Evolutionary conservation across 1,140 invertebrate species (phyloP), one percentile per base, ranked within the genome.

Genomic region (Orchestia grillus): DNA sequence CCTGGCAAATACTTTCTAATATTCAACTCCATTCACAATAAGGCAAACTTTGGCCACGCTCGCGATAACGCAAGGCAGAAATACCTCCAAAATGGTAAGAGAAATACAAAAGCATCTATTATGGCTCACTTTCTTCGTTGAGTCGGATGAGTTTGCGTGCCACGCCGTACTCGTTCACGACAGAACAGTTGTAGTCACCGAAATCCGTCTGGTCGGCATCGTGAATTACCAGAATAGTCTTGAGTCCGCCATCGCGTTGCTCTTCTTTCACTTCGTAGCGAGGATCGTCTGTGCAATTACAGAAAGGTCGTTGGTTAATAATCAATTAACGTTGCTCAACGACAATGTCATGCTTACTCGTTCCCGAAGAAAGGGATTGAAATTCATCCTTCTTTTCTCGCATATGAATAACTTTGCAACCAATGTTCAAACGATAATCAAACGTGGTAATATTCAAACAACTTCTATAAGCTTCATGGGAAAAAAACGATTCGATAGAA

Each of bases 181-280:
- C 99, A 87, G 99, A 98, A 97, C 99, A 99, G 97, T 99, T 99
- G 97, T 99, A 99, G 96, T 98, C 98, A n/a, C 99, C 99, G 97
- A 99, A 99, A 97, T 99, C 99, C 96, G 98, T 98, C 47, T 98
- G 98, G 97, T 98, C 98, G 87, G 98, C 98, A 97, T 99, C 98
- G 95, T 98, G 98, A 77, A 99, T 99, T 92, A 99, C 98, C 42
- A 99, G 97, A 41, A 98, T 98, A 77, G 98, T 98, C 96, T 98
- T 98, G 96, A 99, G 97, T 0, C 98, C 98, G 95, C 98, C 98
- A 40, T 97, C 97, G 96, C 98, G 97, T 43, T 97, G 97, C 96
- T 98, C 98, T 97, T 98, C 98, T 95, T 98, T 97, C 41, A 98
- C 98, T 94, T 97, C 97, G 96, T 98, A 98, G 88, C 97, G 97